Conservation (phyloP, 2,113 vertebrate genomes). For the Centropristis striata region DNA sequence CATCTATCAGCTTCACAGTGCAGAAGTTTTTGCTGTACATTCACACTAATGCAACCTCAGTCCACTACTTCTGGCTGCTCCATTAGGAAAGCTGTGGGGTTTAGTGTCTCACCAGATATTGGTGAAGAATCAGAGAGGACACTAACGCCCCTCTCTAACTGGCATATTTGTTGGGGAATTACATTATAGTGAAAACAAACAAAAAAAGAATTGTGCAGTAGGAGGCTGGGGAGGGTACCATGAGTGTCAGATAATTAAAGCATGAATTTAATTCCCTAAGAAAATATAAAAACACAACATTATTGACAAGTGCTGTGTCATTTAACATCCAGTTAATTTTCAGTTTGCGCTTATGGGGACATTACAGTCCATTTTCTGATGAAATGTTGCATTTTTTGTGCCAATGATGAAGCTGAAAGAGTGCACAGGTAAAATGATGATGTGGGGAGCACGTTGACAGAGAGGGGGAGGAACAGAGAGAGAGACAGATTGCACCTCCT, state of each 20-base stretch:
- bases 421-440: constrained; percentile 29
- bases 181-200: background rate
- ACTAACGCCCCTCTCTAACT: background rate
- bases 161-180: background rate
- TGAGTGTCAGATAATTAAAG: background rate
- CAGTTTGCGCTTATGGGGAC: background rate
- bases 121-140: background rate
- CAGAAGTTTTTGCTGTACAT: background rate
- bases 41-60: too few species aligned
- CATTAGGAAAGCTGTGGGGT: background rate
- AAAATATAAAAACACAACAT: background rate
- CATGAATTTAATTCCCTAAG: background rate
- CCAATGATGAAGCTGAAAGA: constrained; percentile 12
- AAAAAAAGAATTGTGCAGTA: background rate
- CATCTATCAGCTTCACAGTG: background rate
- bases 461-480: background rate
- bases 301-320: background rate
- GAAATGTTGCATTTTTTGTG: constrained; percentile 14
- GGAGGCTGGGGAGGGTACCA: background rate
- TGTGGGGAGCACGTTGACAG: background rate
- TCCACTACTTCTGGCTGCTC: background rate
- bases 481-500: constrained; percentile 11
- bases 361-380: background rate
- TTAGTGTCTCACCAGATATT: background rate
- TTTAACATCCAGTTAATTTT: background rate